These are phyloP conservation scores for Saturnia japonica DNA, from an alignment of 2,888 invertebrate species.

Conservation along the genomic window DNA sequence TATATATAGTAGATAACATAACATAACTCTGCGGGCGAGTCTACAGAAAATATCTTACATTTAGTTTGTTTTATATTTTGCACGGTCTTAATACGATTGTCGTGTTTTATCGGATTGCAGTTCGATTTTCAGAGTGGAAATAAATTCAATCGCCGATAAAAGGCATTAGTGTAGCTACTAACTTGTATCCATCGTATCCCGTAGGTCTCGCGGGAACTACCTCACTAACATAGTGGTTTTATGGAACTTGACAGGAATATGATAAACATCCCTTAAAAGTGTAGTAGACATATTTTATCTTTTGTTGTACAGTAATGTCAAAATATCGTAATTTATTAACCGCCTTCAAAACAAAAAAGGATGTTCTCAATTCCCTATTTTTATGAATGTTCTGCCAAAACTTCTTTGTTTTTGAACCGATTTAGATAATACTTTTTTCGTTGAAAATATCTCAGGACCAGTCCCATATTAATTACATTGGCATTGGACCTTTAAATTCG, in stretches of 20 bases:
- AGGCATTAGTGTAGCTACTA: constrained; percentile 8
- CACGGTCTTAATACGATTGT: constrained; percentile 17
- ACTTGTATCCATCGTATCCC: constrained; percentile 4
- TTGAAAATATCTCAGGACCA: too few relatives aligned
- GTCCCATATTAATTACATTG: too few relatives aligned
- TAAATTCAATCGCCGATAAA: constrained; percentile 11
- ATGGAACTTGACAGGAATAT: neutral
- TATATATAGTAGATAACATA: neutral
- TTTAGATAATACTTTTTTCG: too few relatives aligned
- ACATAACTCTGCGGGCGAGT: neutral
- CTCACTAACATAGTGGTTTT: neutral
- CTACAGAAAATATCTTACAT: neutral
- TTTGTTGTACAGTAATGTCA: neutral
- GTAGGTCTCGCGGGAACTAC: neutral
- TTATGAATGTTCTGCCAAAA: too few relatives aligned
- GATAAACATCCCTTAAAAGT: neutral
- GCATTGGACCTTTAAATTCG: too few relatives aligned
- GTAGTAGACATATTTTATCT: neutral
- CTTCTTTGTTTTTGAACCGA: too few relatives aligned
- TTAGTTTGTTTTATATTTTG: constrained; percentile 3
- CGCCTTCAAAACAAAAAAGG: too few relatives aligned
- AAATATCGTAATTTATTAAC: too few relatives aligned
- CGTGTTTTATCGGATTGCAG: constrained; percentile 17
- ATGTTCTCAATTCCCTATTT: too few relatives aligned
- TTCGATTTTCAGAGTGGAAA: constrained; percentile 12